Evolutionary conservation across 2,888 invertebrate genomes (phyloP).

Genomic region (Drosophila kambysellisi): DNA sequence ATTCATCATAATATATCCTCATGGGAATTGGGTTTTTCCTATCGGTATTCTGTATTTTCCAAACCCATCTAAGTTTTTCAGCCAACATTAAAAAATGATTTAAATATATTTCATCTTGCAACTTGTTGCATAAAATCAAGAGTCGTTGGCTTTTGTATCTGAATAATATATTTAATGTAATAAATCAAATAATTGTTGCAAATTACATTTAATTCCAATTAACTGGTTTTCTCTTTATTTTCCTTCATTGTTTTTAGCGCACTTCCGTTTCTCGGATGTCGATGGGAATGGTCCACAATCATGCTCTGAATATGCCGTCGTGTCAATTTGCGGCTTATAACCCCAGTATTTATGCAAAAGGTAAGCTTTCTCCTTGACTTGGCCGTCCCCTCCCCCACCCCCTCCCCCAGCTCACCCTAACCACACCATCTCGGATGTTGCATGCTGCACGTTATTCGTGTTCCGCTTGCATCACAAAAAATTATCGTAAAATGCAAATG

Average conservation of each 20-base stretch:
- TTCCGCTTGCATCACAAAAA: constrained; percentile 8
- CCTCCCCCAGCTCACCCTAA: too few species aligned
- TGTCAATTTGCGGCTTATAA: constrained; percentile 84
- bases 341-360: constrained; percentile 82
- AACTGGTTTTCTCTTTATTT: constrained; percentile 1
- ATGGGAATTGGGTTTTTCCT: too few species aligned
- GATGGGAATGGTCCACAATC: constrained; percentile 84
- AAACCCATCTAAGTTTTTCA: too few species aligned
- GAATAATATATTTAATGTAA: background rate
- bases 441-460: constrained; percentile 7
- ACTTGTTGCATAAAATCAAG: background rate
- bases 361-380: constrained; percentile 67
- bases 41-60: too few species aligned
- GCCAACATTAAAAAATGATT: too few species aligned
- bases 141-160: background rate
- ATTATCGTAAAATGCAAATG: constrained; percentile 34
- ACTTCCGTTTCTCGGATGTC: constrained; percentile 85
- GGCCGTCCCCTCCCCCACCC: background rate
- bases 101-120: background rate
- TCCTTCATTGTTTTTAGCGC: constrained; percentile 77
- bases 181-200: background rate
- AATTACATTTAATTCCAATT: background rate
- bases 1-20: background rate
- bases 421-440: background rate
- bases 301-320: constrained; percentile 84